Evolutionary conservation across 2,797 vertebrate genomes (phyloP), one percentile per base, ranked within the genome.

Genomic region (Leptatherina wallacei): DNA sequence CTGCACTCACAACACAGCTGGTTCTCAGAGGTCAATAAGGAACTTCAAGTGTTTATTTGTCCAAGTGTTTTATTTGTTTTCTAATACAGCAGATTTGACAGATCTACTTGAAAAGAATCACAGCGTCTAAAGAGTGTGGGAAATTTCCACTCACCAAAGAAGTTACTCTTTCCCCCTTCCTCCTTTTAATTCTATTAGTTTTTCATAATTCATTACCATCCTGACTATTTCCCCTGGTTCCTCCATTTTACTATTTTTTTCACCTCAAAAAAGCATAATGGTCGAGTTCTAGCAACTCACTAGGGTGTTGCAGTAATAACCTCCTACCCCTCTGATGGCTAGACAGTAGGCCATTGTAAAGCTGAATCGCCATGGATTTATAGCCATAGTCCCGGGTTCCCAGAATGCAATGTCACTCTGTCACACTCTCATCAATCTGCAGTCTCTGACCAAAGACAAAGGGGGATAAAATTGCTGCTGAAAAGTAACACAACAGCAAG

Each of bases 331-430:
- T 75, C 82, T 83, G 81, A 89, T 85, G 88, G 84, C 82, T 40
- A 87, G 82, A 94, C 92, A 94, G 89, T 92, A 79, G 89, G 72
- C 86, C 89, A 92, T 93, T 94, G 91, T 94, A 83, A 88, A 88
- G 83, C 85, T 81, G 87, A 88, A 89, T 89, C 66, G 78, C 85
- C 85, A 72, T 79, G 77, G 81, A 94, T 94, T 95, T 94, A 94
- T 86, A 78, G 87, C 81, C 78, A 87, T 77, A 71, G 86, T 87
- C 65, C 72, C 70, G 33, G 67, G 85, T 92, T 93, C 90, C 93
- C 92, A 94, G 92, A 93, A 94, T 91, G 92, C 91, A 92, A 84
- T 86, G 90, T 92, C 84, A 91, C 78, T 89, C 80, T 84, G 89
- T 89, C 88, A 90, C 69, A 10, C 63, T 56, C 38, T 80, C 90